phyloP scores from a whole-genome alignment of 2,797 vertebrate genomes.

The Chromis chromis region DNA sequence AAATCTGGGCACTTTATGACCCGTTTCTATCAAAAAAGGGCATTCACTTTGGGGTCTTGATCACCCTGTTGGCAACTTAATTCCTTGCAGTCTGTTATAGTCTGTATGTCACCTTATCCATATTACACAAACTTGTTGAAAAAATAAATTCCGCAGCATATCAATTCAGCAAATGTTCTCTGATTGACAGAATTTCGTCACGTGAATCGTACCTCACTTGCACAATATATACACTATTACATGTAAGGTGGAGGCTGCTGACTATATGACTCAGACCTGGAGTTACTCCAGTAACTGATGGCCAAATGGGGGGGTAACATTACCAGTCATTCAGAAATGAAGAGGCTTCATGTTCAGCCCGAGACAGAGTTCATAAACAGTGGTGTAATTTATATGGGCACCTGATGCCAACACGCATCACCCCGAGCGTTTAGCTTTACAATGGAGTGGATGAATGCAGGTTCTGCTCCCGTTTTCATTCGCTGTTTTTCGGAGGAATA shows the following conservation, averaged over 20 bases:
- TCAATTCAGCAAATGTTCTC: not conserved
- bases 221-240: constrained; percentile 9
- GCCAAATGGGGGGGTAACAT: constrained; percentile 38
- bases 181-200: constrained; percentile 23
- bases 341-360: constrained; percentile 29
- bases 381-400: constrained; percentile 21
- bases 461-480: not conserved
- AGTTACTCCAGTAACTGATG: constrained; percentile 16
- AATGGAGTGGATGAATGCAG: not conserved
- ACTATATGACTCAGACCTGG: constrained; percentile 10
- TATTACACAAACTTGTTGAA: too few relatives aligned
- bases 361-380: constrained; percentile 33
- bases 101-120: too few relatives aligned
- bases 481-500: constrained; percentile 27
- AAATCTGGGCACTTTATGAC: too few relatives aligned
- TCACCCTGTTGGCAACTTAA: too few relatives aligned
- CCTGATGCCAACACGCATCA: constrained; percentile 14
- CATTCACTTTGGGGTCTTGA: too few relatives aligned
- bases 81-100: too few relatives aligned
- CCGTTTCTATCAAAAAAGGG: too few relatives aligned
- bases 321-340: constrained; percentile 43
- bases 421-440: constrained; percentile 4
- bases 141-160: too few relatives aligned
- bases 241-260: constrained; percentile 3
- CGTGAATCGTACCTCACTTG: constrained; percentile 42